Conservation (phyloP, 2,888 invertebrate genomes). For the Eudasyphora cyanicolor region DNA sequence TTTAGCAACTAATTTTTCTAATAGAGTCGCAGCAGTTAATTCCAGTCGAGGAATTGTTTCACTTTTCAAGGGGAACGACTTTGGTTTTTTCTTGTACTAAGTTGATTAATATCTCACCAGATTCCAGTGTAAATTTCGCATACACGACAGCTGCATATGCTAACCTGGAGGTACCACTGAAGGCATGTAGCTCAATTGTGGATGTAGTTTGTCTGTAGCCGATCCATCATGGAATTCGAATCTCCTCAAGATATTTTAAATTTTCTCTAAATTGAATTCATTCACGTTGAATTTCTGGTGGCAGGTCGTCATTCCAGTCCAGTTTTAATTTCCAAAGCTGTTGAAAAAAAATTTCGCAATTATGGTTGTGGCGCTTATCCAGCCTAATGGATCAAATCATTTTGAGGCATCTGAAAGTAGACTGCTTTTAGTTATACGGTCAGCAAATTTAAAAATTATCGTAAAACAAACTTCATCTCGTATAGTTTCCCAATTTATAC, state of each 20-base stretch:
- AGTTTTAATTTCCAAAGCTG: constrained; percentile 52
- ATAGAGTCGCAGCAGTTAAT: constrained; percentile 22
- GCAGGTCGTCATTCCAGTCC: constrained; percentile 54
- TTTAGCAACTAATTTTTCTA: constrained; percentile 22
- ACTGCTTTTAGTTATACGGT: constrained; percentile 35
- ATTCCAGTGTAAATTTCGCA: constrained; percentile 31
- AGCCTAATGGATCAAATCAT: constrained; percentile 62
- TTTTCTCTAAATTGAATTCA: constrained; percentile 42
- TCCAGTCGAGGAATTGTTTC: constrained; percentile 19
- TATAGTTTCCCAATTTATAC: constrained; percentile 40
- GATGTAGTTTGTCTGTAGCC: neutral
- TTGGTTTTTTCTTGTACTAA: constrained; percentile 37
- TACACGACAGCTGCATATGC: constrained; percentile 56
- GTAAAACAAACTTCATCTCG: constrained; percentile 36
- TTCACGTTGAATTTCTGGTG: constrained; percentile 27
- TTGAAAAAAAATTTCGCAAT: constrained; percentile 61
- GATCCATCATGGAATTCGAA: constrained; percentile 50
- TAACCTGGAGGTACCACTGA: constrained; percentile 52
- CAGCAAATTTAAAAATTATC: constrained; percentile 24
- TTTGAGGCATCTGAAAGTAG: constrained; percentile 52
- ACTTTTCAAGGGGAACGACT: constrained; percentile 22
- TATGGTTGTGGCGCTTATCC: constrained; percentile 56
- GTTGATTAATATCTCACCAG: constrained; percentile 6
- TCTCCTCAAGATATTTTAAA: constrained; percentile 36
- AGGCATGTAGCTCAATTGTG: constrained; percentile 49